Evolutionary conservation across 2,113 vertebrate genomes (phyloP).

Genomic region (Heterochromis multidens): DNA sequence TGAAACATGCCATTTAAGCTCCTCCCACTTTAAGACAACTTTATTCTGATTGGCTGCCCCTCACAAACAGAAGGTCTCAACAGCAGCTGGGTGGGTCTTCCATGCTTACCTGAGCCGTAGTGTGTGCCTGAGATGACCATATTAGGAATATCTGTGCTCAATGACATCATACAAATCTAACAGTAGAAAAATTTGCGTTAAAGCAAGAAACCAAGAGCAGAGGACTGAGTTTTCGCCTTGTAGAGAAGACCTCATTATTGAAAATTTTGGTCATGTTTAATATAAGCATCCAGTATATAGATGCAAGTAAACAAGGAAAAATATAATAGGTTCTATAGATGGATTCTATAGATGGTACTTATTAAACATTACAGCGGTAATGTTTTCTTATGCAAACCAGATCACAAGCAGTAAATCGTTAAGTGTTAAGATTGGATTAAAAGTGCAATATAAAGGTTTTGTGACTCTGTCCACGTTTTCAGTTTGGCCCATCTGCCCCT

Average conservation of each 20-base stretch:
- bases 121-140: too few species aligned
- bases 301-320: background rate
- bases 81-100: too few species aligned
- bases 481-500: background rate
- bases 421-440: background rate
- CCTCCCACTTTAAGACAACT: too few species aligned
- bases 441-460: background rate
- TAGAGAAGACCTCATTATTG: background rate
- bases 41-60: too few species aligned
- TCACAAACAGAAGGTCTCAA: too few species aligned
- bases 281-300: background rate
- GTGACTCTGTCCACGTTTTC: background rate
- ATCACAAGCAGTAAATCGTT: background rate
- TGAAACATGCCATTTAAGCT: too few species aligned
- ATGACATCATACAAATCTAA: too few species aligned
- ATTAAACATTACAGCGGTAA: background rate
- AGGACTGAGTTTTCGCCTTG: too few species aligned
- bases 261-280: background rate
- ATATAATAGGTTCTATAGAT: background rate
- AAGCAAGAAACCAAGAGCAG: too few species aligned
- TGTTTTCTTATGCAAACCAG: background rate
- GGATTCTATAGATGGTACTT: background rate
- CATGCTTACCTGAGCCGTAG: too few species aligned
- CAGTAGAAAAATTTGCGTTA: too few species aligned
- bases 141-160: too few species aligned